Percentiles rank a stretch among this genome's conserved stretches.
Conservation (phyloP, 1,140 invertebrate species). For the Trachymyrmex cornetzi region DNA sequence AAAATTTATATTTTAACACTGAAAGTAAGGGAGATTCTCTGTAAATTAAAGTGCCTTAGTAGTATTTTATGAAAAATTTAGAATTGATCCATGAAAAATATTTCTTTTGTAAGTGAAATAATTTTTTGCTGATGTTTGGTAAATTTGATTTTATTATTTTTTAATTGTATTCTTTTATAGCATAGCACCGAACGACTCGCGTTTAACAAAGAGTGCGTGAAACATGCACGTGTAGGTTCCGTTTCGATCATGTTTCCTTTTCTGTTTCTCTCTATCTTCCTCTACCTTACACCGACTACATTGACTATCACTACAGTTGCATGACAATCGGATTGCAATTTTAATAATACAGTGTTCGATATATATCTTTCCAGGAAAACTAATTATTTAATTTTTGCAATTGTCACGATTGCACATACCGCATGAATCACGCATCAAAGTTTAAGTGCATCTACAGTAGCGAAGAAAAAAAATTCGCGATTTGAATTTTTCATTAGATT, state of each 20-base stretch:
- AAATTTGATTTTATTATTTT: neutral
- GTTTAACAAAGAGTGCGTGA: neutral
- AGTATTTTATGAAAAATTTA: neutral
- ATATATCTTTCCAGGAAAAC: neutral
- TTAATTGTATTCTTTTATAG: neutral
- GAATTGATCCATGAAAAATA: neutral
- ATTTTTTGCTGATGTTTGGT: neutral
- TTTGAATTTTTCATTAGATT: too few species aligned
- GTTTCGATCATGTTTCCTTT: neutral
- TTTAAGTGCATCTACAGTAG: neutral
- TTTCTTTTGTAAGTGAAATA: neutral
- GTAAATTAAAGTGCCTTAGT: neutral
- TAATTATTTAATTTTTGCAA: slow-evolving; percentile 5
- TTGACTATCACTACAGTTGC: neutral
- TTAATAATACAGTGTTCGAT: neutral
- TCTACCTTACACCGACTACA: neutral
- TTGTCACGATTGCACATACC: neutral
- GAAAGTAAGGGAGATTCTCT: neutral
- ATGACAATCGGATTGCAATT: neutral
- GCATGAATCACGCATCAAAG: slow-evolving; percentile 3
- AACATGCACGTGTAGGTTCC: neutral
- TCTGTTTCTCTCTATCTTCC: neutral
- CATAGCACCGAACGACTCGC: neutral
- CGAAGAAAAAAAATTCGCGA: too few species aligned
- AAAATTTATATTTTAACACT: neutral